Base-by-base conservation (phyloP, 2,888 invertebrate genomes). In the Pterobdella sp. region DNA sequence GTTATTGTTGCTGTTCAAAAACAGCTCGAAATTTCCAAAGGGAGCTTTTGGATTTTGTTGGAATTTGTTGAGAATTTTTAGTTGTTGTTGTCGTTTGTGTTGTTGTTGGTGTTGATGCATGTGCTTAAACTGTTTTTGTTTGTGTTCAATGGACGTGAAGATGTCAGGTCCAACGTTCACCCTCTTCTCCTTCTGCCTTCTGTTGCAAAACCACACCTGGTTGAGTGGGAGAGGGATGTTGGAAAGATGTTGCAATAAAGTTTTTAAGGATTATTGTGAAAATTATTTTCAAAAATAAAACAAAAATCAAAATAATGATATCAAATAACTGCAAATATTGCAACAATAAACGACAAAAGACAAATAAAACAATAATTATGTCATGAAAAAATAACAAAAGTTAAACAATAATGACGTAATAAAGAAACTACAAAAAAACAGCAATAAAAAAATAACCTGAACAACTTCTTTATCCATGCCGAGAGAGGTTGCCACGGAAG, bases 391-490 rank as follows among this genome's bases (percentile, higher is more conserved):
- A n/a, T n/a, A n/a, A n/a, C n/a, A n/a, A n/a, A n/a, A n/a, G n/a
- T n/a, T n/a, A n/a, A n/a, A n/a, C n/a, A n/a, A n/a, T n/a, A n/a
- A n/a, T n/a, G n/a, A n/a, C n/a, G n/a, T n/a, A n/a, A n/a, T n/a
- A n/a, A n/a, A n/a, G n/a, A n/a, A n/a, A n/a, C n/a, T n/a, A n/a
- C n/a, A n/a, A n/a, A n/a, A n/a, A n/a, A n/a, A n/a, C n/a, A n/a
- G n/a, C n/a, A n/a, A n/a, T n/a, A n/a, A n/a, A 49, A 14, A 49
- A n/a, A n/a, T 63, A n/a, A 71, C 71, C 29, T 81, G 76, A 69
- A 92, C 91, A 74, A 96, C 95, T 85, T 96, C 95, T 85, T 95
- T 94, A 85, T 96, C 95, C 94, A 95, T 95, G 81, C 90, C 89
- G 75, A 97, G 88, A 78, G 89, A 89, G 83, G 95, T 94, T 37